phyloP scores from a whole-genome alignment of 2,888 invertebrate species.

The Orthosia incerta region DNA sequence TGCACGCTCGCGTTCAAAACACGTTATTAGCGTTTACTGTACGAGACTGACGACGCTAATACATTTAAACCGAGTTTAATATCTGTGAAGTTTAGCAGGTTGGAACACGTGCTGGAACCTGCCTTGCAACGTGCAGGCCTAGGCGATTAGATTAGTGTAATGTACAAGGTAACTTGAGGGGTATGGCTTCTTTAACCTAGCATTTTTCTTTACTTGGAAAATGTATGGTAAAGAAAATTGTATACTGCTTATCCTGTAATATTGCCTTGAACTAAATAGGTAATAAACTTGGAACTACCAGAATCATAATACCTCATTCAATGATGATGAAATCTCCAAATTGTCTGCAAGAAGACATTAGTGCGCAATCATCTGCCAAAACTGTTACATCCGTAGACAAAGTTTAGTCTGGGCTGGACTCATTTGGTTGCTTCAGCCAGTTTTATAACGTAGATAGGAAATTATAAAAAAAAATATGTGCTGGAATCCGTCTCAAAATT shows the following conservation, averaged over 20 bases:
- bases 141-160: conserved; percentile 9
- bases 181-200: conserved; percentile 35
- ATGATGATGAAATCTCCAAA: conserved; percentile 50
- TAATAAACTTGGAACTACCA: conserved; percentile 24
- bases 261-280: background rate
- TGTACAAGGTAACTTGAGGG: background rate
- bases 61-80: conserved; percentile 30
- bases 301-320: conserved; percentile 30
- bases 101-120: background rate
- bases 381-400: conserved; percentile 54
- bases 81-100: conserved; percentile 31
- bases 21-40: conserved; percentile 20
- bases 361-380: conserved; percentile 58
- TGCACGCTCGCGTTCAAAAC: conserved; percentile 47
- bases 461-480: background rate
- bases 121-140: conserved; percentile 11
- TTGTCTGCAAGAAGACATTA: conserved; percentile 46
- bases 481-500: background rate
- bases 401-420: conserved; percentile 40
- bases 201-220: background rate
- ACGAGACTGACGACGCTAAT: conserved; percentile 26
- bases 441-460: background rate
- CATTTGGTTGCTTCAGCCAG: conserved; percentile 21
- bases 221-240: background rate
- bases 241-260: background rate